Percentiles rank a stretch among this genome's conserved stretches.
phyloP scores from a whole-genome alignment of 1,140 invertebrate species.

The Tetramorium alpestre region DNA sequence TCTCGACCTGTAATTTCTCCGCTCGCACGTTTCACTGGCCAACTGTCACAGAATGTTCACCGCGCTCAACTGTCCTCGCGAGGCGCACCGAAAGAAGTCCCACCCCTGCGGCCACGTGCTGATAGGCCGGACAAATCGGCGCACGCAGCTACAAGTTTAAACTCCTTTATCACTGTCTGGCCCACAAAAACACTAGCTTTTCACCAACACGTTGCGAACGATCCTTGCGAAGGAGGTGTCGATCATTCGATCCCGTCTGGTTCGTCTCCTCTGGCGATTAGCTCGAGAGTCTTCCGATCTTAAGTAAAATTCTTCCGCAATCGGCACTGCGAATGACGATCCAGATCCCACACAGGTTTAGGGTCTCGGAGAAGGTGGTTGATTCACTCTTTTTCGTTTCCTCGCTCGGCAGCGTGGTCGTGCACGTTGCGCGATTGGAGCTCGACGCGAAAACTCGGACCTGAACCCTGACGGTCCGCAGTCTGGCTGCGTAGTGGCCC shows the following conservation, averaged over 20 bases:
- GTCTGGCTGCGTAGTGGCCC: constrained; percentile 85
- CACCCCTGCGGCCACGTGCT: constrained; percentile 65
- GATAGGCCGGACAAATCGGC: constrained; percentile 62
- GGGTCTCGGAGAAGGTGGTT: not conserved
- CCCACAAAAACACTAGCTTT: constrained; percentile 53
- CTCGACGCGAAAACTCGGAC: constrained; percentile 76
- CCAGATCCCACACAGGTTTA: not conserved
- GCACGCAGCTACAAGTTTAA: constrained; percentile 69
- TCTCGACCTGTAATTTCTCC: not conserved
- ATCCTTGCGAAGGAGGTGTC: constrained; percentile 14
- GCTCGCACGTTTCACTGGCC: constrained; percentile 23
- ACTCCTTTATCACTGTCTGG: constrained; percentile 61
- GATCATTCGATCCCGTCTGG: constrained; percentile 12
- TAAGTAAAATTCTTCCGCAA: not conserved
- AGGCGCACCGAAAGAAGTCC: constrained; percentile 51
- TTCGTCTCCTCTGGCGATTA: not conserved
- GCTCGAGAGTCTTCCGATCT: not conserved
- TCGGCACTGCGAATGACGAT: constrained; percentile 11
- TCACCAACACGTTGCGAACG: constrained; percentile 54
- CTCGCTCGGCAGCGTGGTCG: constrained; percentile 75
- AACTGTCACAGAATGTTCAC: constrained; percentile 47
- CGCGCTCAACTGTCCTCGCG: constrained; percentile 23
- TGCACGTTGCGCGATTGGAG: constrained; percentile 79
- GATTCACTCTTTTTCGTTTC: constrained; percentile 29
- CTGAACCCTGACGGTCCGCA: constrained; percentile 84